Conservation (phyloP, 2,113 vertebrate species). For the Promerops cafer region DNA sequence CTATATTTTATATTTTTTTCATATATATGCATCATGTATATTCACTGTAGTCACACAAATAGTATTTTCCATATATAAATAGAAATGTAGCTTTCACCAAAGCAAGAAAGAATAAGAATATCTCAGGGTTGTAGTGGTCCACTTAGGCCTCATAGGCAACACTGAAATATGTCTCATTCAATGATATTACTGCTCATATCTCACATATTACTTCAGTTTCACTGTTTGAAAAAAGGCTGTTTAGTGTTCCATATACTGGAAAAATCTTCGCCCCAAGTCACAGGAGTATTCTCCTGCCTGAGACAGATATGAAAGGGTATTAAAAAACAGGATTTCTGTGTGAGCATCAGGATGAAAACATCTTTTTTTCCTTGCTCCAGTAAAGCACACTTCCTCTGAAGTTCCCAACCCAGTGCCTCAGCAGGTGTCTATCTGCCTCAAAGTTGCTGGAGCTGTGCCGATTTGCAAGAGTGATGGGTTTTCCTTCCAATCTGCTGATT, state of each 20-base stretch:
- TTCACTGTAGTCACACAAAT: neutral
- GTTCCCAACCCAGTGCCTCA: neutral
- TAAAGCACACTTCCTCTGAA: neutral
- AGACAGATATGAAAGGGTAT: neutral
- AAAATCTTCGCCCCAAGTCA: neutral
- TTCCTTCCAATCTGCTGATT: slow-evolving; percentile 35
- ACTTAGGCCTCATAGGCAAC: neutral
- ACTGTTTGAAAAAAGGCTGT: neutral
- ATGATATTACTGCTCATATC: neutral
- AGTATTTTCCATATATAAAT: neutral
- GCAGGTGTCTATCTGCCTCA: neutral
- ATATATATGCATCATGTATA: neutral
- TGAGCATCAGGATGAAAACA: neutral
- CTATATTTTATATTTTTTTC: neutral
- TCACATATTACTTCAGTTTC: neutral
- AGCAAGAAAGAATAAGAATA: neutral
- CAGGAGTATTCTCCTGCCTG: neutral
- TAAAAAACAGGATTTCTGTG: neutral
- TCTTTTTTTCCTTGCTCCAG: neutral
- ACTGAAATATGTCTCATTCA: neutral
- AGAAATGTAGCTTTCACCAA: neutral
- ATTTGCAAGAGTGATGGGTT: neutral
- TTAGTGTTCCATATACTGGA: neutral
- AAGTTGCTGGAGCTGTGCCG: neutral
- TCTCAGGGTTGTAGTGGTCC: neutral